These are phyloP conservation scores for Ptychochromis oligacanthus DNA, from an alignment of 2,113 vertebrate species.

Conservation along the genomic window DNA sequence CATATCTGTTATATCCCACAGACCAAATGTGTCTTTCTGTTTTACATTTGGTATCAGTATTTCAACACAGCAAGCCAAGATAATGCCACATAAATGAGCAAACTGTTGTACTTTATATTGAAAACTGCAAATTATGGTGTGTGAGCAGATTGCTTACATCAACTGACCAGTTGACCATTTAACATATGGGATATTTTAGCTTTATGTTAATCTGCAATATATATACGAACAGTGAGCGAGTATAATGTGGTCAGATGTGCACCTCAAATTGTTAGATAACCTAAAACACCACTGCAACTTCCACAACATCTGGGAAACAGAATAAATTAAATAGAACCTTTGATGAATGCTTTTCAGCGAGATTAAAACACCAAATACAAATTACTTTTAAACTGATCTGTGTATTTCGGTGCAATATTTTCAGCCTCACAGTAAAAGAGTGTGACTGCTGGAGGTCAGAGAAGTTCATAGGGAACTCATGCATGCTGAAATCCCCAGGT, in stretches of 20 bases:
- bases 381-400: background rate
- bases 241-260: background rate
- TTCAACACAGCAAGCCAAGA: background rate
- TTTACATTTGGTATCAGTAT: background rate
- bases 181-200: background rate
- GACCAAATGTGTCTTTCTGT: background rate
- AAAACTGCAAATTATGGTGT: background rate
- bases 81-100: background rate
- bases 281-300: background rate
- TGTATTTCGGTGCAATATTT: slow-evolving; percentile 2
- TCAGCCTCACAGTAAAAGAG: slow-evolving; percentile 12
- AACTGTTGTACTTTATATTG: background rate
- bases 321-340: background rate
- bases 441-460: slow-evolving; percentile 31
- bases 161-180: background rate
- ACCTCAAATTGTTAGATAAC: background rate
- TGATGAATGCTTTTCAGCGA: background rate
- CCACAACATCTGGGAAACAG: background rate
- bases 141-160: background rate
- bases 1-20: background rate
- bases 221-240: accelerated
- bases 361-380: background rate
- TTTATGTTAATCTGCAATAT: background rate
- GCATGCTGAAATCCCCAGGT: slow-evolving; percentile 67
- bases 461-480: slow-evolving; percentile 49